Conservation (phyloP, 2,797 vertebrate species). For the Hyperoplus lanceolatus region DNA sequence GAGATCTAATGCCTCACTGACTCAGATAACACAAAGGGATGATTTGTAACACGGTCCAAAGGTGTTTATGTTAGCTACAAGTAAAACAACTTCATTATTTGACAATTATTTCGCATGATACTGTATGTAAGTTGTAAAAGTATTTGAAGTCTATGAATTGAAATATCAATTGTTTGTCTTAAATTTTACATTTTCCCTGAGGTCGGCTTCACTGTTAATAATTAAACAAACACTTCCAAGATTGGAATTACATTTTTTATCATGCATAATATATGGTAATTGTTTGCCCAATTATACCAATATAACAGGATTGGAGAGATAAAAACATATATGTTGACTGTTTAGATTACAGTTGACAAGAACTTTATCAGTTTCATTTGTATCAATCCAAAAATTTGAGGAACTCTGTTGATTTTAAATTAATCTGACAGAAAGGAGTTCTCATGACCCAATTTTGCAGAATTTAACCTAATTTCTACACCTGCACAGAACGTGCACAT, state of each 20-base stretch:
- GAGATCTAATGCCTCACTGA: too few species aligned
- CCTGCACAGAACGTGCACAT: rapidly evolving
- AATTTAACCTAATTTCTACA: neutral
- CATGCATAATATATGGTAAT: neutral
- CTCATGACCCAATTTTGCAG: neutral
- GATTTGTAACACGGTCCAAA: neutral
- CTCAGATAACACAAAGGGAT: too few species aligned
- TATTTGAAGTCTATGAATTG: neutral
- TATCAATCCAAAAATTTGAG: neutral
- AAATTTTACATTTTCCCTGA: neutral
- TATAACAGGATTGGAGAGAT: neutral
- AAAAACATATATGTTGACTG: too few species aligned
- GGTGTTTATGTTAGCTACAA: neutral
- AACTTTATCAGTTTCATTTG: too few species aligned
- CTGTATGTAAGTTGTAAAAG: neutral
- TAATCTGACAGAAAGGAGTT: neutral
- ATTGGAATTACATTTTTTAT: neutral
- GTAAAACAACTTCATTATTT: neutral
- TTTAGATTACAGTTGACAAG: neutral
- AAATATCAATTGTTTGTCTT: neutral
- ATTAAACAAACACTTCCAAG: neutral
- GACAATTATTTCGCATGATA: neutral
- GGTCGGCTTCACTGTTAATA: neutral
- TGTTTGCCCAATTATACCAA: neutral
- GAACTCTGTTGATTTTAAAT: neutral